A percentile compares a stretch with the other conserved stretches of the same genome.
phyloP scores from a whole-genome alignment of 2,797 vertebrate genomes.

The Eulemur rubriventer region DNA sequence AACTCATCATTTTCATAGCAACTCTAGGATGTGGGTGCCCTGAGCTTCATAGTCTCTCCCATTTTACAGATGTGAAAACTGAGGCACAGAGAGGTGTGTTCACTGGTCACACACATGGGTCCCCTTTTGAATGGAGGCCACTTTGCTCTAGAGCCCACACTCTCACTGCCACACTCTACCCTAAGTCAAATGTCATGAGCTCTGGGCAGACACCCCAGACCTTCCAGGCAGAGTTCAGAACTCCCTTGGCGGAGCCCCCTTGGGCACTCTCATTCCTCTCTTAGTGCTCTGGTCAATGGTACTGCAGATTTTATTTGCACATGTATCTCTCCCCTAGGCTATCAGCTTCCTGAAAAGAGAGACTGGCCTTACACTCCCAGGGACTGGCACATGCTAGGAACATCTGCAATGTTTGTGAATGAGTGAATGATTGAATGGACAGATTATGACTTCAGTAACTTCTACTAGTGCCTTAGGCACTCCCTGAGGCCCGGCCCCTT shows the following conservation, averaged over 20 bases:
- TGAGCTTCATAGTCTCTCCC: neutral
- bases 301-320: neutral
- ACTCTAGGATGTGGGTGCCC: too few species aligned
- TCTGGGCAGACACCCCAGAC: neutral
- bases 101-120: neutral
- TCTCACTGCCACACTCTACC: neutral
- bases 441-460: neutral
- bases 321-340: too few species aligned
- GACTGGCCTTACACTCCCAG: too few species aligned
- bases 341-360: neutral
- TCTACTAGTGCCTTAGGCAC: neutral
- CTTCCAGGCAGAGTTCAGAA: neutral
- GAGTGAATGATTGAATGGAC: neutral
- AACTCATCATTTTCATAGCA: neutral
- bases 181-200: neutral
- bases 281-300: neutral
- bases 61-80: neutral
- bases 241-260: fast-evolving
- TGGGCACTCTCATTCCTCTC: neutral
- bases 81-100: neutral
- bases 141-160: neutral
- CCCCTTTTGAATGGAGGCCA: neutral
- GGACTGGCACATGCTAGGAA: neutral
- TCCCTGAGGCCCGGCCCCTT: too few species aligned
- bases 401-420: neutral